Evolutionary conservation across 2,113 vertebrate species (phyloP).

Genomic region (Hemibagrus wyckioides): DNA sequence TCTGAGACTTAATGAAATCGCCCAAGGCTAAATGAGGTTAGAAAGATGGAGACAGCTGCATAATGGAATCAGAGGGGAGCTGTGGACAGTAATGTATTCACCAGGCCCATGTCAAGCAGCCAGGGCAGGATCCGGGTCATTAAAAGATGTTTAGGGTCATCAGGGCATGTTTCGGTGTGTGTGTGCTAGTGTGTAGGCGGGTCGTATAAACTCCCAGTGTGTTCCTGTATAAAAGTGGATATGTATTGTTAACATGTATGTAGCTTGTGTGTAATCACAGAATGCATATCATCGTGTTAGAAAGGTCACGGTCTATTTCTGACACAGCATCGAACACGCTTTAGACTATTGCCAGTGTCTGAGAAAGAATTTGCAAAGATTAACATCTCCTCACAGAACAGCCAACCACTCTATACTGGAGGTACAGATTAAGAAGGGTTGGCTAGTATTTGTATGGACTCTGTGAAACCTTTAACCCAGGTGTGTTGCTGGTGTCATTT

Average conservation of each 20-base stretch:
- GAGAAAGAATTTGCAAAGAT: neutral
- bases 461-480: too few relatives aligned
- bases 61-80: conserved; percentile 38
- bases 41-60: conserved; percentile 40
- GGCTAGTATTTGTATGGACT: too few relatives aligned
- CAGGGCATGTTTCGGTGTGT: neutral
- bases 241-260: neutral
- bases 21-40: conserved; percentile 42
- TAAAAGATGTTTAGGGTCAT: conserved; percentile 35
- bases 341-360: neutral
- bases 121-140: conserved; percentile 23
- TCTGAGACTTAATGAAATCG: conserved; percentile 33
- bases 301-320: neutral
- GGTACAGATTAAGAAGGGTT: neutral
- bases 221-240: neutral
- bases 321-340: neutral
- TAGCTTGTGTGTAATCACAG: neutral
- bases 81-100: conserved; percentile 45
- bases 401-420: neutral
- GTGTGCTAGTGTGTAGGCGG: neutral
- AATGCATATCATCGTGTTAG: neutral
- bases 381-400: neutral
- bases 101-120: conserved; percentile 15
- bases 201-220: neutral
- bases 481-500: neutral